A percentile compares a stretch with the other conserved stretches of the same genome.
Conservation (phyloP, 1,140 invertebrate species). For the Cyphomyrmex costatus region DNA sequence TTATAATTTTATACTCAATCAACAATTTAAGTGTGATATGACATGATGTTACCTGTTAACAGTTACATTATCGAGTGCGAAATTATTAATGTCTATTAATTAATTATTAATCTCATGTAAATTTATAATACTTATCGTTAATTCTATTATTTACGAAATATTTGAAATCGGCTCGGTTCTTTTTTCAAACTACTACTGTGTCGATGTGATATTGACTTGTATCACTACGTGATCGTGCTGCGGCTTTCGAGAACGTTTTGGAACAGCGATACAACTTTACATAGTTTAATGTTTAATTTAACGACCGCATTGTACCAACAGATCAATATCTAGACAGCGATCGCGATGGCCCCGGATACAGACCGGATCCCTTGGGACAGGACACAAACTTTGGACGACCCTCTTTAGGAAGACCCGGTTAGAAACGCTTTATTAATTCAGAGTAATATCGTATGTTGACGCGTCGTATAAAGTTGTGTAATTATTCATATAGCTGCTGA, state of each 20-base stretch:
- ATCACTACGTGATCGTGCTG: not conserved
- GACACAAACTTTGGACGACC: constrained; percentile 87
- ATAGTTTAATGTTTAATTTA: constrained; percentile 33
- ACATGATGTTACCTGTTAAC: too few species aligned
- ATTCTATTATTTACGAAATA: not conserved
- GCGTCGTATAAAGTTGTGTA: constrained; percentile 5
- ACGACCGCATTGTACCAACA: constrained; percentile 58
- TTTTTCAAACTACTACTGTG: not conserved
- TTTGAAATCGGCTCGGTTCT: not conserved
- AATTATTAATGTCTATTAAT: too few species aligned
- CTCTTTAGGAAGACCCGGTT: constrained; percentile 85
- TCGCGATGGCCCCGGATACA: constrained; percentile 79
- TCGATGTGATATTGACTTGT: not conserved
- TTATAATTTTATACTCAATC: too few species aligned
- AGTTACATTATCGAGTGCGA: too few species aligned
- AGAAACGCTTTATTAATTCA: constrained; percentile 61
- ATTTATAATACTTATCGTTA: not conserved
- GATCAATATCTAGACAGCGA: constrained; percentile 85
- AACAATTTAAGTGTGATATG: too few species aligned
- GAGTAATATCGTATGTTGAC: constrained; percentile 4
- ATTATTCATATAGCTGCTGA: constrained; percentile 37
- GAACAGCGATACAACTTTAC: too few species aligned
- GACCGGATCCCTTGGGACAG: constrained; percentile 87
- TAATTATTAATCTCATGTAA: not conserved
- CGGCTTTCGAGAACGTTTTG: not conserved